A percentile compares a stretch with the other conserved stretches of the same genome.
Conservation (phyloP, 2,113 vertebrate species). For the Cryptotis parvus region DNA sequence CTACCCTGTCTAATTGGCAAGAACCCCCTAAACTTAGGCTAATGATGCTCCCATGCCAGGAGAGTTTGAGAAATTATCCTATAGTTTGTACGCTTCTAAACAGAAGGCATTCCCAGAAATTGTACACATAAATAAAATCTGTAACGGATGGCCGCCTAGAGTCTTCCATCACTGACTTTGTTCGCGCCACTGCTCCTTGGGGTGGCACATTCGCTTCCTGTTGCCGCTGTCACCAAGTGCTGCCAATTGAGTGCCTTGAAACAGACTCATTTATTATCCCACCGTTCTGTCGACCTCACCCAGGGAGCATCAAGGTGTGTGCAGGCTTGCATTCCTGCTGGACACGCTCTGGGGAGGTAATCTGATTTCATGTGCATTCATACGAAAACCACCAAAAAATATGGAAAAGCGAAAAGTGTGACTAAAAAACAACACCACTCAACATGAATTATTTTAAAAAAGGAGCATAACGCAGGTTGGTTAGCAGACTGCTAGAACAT, state of each 20-base stretch:
- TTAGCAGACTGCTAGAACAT: not conserved
- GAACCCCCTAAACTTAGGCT: slow-evolving; percentile 45
- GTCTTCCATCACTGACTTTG: rapidly evolving
- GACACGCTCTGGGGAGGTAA: not conserved
- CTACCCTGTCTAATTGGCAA: slow-evolving; percentile 64
- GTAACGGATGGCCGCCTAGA: not conserved
- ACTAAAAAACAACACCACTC: not conserved
- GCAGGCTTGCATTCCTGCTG: not conserved
- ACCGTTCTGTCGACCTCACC: not conserved
- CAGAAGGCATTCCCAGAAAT: not conserved
- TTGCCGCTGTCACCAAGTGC: not conserved
- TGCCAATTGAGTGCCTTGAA: not conserved
- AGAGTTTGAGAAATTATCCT: slow-evolving; percentile 50
- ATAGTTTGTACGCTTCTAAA: slow-evolving; percentile 18
- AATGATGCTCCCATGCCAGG: slow-evolving; percentile 75
- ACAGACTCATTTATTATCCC: not conserved
- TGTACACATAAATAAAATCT: not conserved
- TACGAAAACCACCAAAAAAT: not conserved
- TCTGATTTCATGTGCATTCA: no score
- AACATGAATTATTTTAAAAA: not conserved
- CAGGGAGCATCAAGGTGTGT: not conserved
- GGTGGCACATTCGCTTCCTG: not conserved
- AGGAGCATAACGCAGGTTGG: not conserved
- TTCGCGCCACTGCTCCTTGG: rapidly evolving
- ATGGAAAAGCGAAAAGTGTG: not conserved